Percentiles rank a stretch among this genome's conserved stretches.
These are phyloP conservation scores for Spheniscus mendiculus DNA, from an alignment of 2,113 vertebrate species.

Conservation along the genomic window DNA sequence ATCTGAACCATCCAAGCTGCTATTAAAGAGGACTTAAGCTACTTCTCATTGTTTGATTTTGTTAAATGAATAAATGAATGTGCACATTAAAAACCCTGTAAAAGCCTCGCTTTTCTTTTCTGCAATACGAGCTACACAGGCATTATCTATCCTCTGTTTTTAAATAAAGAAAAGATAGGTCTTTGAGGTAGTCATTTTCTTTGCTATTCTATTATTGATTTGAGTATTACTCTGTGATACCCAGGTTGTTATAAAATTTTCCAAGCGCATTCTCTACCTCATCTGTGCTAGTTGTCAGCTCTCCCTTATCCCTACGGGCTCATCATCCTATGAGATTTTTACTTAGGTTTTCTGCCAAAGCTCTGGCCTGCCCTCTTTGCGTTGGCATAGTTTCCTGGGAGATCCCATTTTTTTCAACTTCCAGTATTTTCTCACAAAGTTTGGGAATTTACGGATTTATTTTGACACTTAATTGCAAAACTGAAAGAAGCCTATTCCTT, in stretches of 20 bases:
- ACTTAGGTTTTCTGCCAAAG: background rate
- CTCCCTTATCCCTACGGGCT: background rate
- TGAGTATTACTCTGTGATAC: background rate
- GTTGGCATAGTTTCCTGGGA: background rate
- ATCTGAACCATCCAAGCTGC: background rate
- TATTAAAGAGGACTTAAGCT: background rate
- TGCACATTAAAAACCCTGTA: background rate
- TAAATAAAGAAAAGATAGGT: background rate
- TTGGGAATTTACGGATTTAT: background rate
- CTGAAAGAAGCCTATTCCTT: background rate
- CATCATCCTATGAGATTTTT: background rate
- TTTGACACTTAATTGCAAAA: background rate
- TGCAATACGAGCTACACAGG: rapidly evolving
- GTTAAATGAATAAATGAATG: background rate
- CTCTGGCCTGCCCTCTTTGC: background rate
- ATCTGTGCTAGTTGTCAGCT: background rate
- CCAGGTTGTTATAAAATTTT: background rate
- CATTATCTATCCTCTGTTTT: background rate
- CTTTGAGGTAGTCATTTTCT: background rate
- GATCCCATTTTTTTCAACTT: background rate
- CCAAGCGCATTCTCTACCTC: background rate
- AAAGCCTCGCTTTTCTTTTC: background rate
- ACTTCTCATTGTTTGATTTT: background rate
- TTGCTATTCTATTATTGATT: background rate
- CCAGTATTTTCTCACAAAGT: background rate